Conservation (phyloP, 1,140 invertebrate genomes). For the Eupristina koningsbergeri region DNA sequence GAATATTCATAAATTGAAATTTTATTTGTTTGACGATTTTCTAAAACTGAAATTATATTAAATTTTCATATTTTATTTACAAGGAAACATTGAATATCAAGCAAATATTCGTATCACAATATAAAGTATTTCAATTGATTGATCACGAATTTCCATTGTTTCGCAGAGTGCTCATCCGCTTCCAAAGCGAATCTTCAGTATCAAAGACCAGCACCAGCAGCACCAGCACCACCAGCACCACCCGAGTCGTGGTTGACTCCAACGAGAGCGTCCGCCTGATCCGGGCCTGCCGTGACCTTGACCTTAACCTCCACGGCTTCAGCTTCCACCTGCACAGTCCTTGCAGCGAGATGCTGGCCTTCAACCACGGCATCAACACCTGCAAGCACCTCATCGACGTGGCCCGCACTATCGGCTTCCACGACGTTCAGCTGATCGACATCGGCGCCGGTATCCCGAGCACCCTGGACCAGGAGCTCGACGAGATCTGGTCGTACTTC, state of each 20-base stretch:
- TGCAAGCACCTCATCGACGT: constrained; percentile 80
- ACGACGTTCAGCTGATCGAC: constrained; percentile 82
- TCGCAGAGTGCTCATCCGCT: constrained; percentile 88
- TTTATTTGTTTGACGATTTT: no score
- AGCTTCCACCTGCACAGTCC: constrained; percentile 92
- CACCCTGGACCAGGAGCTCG: constrained; percentile 75
- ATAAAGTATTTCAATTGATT: not conserved
- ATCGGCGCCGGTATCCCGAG: constrained; percentile 91
- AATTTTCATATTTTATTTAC: no score
- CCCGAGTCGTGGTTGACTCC: not conserved
- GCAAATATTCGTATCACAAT: no score
- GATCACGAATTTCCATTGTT: not conserved
- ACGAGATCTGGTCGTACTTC: constrained; percentile 74
- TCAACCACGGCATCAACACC: constrained; percentile 79
- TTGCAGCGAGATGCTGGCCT: constrained; percentile 82
- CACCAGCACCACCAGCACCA: not conserved
- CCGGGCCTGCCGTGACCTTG: constrained; percentile 80
- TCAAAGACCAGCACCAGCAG: constrained; percentile 73
- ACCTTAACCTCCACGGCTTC: constrained; percentile 86
- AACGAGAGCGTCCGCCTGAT: constrained; percentile 85
- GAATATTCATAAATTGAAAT: no score
- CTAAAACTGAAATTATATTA: no score
- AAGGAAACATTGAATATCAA: no score
- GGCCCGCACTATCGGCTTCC: constrained; percentile 78
- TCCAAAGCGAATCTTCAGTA: constrained; percentile 87